Evolutionary conservation across 2,888 invertebrate species (phyloP), one percentile per base, ranked within the genome.

Genomic region (Polyploca ridens): DNA sequence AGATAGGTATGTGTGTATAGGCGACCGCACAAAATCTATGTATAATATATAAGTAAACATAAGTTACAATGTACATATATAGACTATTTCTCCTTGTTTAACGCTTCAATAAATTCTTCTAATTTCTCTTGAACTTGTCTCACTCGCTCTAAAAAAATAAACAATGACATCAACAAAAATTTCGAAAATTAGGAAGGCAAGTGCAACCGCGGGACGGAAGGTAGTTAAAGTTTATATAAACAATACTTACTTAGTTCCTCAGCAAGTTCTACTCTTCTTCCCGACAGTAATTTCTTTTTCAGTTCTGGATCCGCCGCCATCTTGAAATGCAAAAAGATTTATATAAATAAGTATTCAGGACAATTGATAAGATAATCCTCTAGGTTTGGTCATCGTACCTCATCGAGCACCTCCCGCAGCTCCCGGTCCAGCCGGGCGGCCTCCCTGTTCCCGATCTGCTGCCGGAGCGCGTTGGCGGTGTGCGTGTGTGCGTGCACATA

Each of bases 101-200:
- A 94, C 35, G 99, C 97, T 89, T 98, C 97, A 83, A 99, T 99
- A 89, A 99, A 99, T 93, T 99, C 99, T 94, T 99, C 99, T 75
- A 99, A 90, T 85, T 98, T 98, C 90, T 99, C 99, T 93, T 99
- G 99, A 69, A 99, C 99, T 89, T 98, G 98, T 73, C 99, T 95
- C 1, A 99, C 99, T 87, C 98, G 96, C 90, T 99, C 98, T 98
- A 95, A 95, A 88, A 14, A 46, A 5, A 14, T n/a, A 14, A 14
- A 44, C 5, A 38, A 38, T 7, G 7, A 6, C 4, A 35, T 35
- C 35, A 6, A 6, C 35, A 35, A 6, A 35, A n/a, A n/a, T n/a
- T n/a, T n/a, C n/a, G n/a, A n/a, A n/a, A n/a, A n/a, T n/a, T n/a
- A n/a, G n/a, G n/a, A n/a, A n/a, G 35, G 35, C 41, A 41, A 0